These are phyloP conservation scores for Epicampocera succincta DNA, from an alignment of 2,888 invertebrate genomes.

Conservation along the genomic window DNA sequence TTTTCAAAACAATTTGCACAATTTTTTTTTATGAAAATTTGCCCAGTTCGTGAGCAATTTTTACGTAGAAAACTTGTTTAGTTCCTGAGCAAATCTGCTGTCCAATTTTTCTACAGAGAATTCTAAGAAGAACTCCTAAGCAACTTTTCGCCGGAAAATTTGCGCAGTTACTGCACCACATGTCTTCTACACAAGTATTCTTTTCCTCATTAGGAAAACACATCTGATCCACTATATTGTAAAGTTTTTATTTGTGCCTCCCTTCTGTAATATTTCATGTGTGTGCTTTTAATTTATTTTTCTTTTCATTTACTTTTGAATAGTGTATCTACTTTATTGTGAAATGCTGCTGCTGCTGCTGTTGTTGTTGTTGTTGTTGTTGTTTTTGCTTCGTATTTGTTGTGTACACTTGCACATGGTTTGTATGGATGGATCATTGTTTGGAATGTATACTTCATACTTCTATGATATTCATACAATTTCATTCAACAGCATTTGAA, in stretches of 20 bases:
- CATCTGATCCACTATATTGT: slow-evolving; percentile 21
- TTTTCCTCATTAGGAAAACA: too few relatives aligned
- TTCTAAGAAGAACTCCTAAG: too few relatives aligned
- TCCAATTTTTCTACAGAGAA: too few relatives aligned
- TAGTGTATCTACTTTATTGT: slow-evolving; percentile 54
- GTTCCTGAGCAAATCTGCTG: too few relatives aligned
- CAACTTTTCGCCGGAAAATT: too few relatives aligned
- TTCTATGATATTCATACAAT: slow-evolving; percentile 52
- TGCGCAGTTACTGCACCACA: too few relatives aligned
- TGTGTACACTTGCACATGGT: slow-evolving; percentile 37
- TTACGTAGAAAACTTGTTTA: too few relatives aligned
- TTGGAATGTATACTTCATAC: slow-evolving; percentile 43
- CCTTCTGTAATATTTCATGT: slow-evolving; percentile 23
- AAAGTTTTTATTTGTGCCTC: slow-evolving; percentile 17
- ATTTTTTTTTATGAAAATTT: too few relatives aligned
- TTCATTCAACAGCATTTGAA: slow-evolving; percentile 45
- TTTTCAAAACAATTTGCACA: too few relatives aligned
- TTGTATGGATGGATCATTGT: slow-evolving; percentile 45
- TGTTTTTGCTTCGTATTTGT: slow-evolving; percentile 34
- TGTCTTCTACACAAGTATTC: not conserved
- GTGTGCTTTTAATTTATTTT: slow-evolving; percentile 36
- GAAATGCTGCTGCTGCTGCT: slow-evolving; percentile 43
- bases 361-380: too few relatives aligned
- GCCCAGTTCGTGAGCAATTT: too few relatives aligned
- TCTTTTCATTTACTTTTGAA: slow-evolving; percentile 54